Evolutionary conservation across 1,140 invertebrate species (phyloP), one percentile per base, ranked within the genome.

Genomic region (Cherax destructor): DNA sequence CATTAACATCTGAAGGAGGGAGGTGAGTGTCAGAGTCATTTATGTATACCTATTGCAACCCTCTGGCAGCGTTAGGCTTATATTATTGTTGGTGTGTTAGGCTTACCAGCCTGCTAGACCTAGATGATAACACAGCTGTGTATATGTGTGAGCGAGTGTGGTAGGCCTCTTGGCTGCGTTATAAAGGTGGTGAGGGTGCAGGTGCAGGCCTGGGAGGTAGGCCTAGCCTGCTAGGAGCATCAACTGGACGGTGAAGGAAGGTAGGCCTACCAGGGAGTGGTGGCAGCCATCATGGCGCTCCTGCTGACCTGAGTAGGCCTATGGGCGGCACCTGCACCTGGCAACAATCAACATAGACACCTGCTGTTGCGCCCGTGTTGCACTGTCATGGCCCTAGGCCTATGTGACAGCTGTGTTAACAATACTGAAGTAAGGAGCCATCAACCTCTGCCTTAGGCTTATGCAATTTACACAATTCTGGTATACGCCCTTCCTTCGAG

Each of bases 301-400:
- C 83, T 89, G 87, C 87, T 89, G 83, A 65, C 79, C 79, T 83
- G 79, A 56, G 79, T 89, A 89, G 87, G 79, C 87, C 87, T 89
- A 89, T 74, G 83, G 80, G 59, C 59, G 79, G 41, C n/a, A 47
- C 87, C 49, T 76, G 41, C 76, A 77, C 49, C 30, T 77, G n/a
- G n/a, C 30, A 13, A 11, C 24, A 18, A 76, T 47, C 72, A 10
- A 41, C 47, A 18, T 52, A 86, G 10, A 9, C 72, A 10, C 74
- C 85, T 56, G n/a, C 85, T 41, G n/a, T 52, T 41, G 30, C 2
- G 30, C 30, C 30, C 30, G 30, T 41, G 30, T 52, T 6, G 56
- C 80, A n/a, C 13, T n/a, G 80, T 30, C 56, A 83, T 83, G 80
- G 80, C 80, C 80, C 5, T 18, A 16, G 49, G 21, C 78, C 47